Evolutionary conservation across 2,113 vertebrate genomes (phyloP), one percentile per base, ranked within the genome.

Genomic region (Micronycteris hirsuta): DNA sequence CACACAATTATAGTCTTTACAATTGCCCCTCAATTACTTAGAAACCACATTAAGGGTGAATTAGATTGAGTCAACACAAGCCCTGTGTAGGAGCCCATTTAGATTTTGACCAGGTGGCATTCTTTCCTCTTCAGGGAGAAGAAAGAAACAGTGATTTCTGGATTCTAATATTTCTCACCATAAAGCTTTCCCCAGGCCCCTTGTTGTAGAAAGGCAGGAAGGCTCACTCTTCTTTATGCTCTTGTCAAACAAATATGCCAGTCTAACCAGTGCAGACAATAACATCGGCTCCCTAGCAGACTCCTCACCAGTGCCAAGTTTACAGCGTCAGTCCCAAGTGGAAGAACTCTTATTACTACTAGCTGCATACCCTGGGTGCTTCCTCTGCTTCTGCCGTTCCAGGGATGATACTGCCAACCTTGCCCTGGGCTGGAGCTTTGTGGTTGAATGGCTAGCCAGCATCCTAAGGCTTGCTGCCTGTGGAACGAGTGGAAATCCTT

Each of bases 31-130:
- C 87, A 90, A 71, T 81, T 92, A 93, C 54, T 73, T 33, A 90
- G 88, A 90, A 93, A 70, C 77, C 71, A 93, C 20, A 88, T n/a
- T 31, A 92, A 90, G 58, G 87, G 36, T 73, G 84, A 92, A 76
- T 84, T 74, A 88, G 76, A 56, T 28, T 11, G 52, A 80, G 70
- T 73, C 85, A 77, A 36, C n/a, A 81, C 63, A 90, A 84, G 92
- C 58, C 83, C 61, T 33, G 4, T 11, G 20, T 74, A 86, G 38
- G 2, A 84, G 65, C 63, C 36, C 56, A 71, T 52, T 56, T 10
- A 83, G 43, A 82, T 4, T 71, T 15, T 56, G 52, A 71, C 36
- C 15, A 82, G 81, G 89, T 26, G 36, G 36, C 65, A 67, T n/a
- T 94, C 68, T 80, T 89, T 93, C 24, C 93, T 68, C 76, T 67